Conservation (phyloP, 2,797 vertebrate genomes). For the Otolemur crassicaudatus region DNA sequence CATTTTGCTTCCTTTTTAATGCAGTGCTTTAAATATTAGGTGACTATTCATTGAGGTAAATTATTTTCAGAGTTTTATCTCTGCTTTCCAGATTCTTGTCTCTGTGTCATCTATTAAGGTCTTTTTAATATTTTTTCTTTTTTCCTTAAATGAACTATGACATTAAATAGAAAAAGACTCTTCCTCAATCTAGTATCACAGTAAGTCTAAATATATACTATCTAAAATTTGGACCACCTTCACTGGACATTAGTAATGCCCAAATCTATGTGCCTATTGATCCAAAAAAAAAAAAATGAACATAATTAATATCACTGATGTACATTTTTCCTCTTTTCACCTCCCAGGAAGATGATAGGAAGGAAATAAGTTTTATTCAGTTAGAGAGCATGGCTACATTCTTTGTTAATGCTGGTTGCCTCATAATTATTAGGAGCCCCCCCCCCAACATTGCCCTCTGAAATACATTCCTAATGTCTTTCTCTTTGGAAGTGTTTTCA, state of each 20-base stretch:
- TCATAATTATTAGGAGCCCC: background rate
- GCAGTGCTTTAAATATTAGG: background rate
- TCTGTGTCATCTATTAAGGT: background rate
- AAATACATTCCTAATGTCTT: constrained; percentile 65
- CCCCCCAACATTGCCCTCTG: constrained; percentile 28
- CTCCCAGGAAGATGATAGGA: background rate
- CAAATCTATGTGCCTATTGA: background rate
- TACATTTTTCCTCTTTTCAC: background rate
- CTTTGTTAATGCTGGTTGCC: background rate
- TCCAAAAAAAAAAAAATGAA: background rate
- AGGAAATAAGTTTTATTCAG: background rate
- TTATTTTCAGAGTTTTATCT: background rate
- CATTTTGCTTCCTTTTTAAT: background rate
- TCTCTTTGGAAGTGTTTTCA: constrained; percentile 59
- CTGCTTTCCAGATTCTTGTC: background rate
- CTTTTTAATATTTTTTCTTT: background rate
- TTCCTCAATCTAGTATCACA: background rate
- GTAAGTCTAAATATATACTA: constrained; percentile 46
- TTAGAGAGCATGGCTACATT: constrained; percentile 29
- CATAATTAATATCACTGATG: background rate
- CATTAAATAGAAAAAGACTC: background rate
- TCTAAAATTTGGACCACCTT: constrained; percentile 32
- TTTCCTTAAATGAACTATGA: background rate
- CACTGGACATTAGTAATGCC: background rate
- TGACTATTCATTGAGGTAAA: constrained; percentile 1